Evolutionary conservation across 2,797 vertebrate species (phyloP).

Genomic region (Betta splendens): DNA sequence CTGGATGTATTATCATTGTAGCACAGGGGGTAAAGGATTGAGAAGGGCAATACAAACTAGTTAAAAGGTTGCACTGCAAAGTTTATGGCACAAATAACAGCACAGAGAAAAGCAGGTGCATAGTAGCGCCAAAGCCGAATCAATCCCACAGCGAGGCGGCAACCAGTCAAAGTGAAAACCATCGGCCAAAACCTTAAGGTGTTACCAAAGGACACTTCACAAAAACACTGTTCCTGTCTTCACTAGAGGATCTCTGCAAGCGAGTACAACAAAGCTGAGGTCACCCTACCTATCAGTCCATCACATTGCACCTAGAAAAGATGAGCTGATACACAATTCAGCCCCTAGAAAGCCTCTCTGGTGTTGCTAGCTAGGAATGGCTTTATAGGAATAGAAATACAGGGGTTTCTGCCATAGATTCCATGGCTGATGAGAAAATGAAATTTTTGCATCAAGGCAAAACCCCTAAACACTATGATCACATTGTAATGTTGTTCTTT

Average conservation of each 20-base stretch:
- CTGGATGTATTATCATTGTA: constrained; percentile 22
- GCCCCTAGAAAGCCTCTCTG: constrained; percentile 8
- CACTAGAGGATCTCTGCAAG: constrained; percentile 15
- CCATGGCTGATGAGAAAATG: not conserved
- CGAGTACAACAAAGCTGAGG: constrained; percentile 3
- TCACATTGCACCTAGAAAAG: constrained; percentile 6
- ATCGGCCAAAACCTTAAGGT: constrained; percentile 31
- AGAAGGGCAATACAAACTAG: constrained; percentile 60
- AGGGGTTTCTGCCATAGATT: not conserved
- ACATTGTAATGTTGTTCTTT: not conserved
- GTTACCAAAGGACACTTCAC: constrained; percentile 62
- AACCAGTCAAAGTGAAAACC: constrained; percentile 25
- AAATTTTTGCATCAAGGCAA: not conserved
- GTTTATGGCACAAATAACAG: constrained; percentile 76
- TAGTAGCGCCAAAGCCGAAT: constrained; percentile 39
- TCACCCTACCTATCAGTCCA: not conserved
- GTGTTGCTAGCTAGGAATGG: constrained; percentile 7
- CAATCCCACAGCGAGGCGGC: constrained; percentile 10
- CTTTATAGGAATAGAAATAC: not conserved
- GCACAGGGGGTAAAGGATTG: constrained; percentile 18
- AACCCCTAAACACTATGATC: not conserved
- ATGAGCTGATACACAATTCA: constrained; percentile 1
- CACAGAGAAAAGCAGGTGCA: constrained; percentile 45
- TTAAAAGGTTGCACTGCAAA: constrained; percentile 58
- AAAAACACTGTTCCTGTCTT: constrained; percentile 26